These are phyloP conservation scores for Bubo scandiacus DNA, from an alignment of 2,113 vertebrate species.

Conservation along the genomic window DNA sequence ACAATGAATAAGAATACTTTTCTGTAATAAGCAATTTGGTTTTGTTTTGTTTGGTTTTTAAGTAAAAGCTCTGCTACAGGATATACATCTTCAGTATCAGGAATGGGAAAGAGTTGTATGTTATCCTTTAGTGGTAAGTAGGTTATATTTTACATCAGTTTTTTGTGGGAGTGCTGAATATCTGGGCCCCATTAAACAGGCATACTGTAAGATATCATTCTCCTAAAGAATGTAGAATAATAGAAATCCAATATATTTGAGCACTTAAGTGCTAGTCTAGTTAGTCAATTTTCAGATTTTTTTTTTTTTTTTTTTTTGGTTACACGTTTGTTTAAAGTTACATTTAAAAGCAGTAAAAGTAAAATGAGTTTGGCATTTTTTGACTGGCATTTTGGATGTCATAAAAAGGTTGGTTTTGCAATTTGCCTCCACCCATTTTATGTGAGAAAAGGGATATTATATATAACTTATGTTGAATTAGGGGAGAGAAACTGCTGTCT, in stretches of 20 bases:
- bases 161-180: background rate
- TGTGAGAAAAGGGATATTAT: background rate
- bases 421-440: background rate
- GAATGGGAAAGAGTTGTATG: constrained; percentile 68
- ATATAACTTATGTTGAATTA: background rate
- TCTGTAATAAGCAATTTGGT: background rate
- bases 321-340: background rate
- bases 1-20: background rate
- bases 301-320: background rate
- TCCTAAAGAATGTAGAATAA: background rate
- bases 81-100: constrained; percentile 61
- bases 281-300: background rate
- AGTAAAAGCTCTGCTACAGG: constrained; percentile 73
- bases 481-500: background rate
- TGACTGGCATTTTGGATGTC: background rate
- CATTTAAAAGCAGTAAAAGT: background rate
- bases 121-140: constrained; percentile 76
- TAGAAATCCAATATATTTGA: accelerated
- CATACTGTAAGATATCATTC: background rate
- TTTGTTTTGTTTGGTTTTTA: constrained; percentile 28
- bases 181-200: background rate
- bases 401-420: background rate
- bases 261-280: background rate
- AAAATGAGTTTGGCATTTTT: background rate
- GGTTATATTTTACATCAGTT: background rate